A percentile compares a stretch with the other conserved stretches of the same genome.
phyloP scores from a whole-genome alignment of 2,888 invertebrate species.

The Caenorhabditis sulstoni region DNA sequence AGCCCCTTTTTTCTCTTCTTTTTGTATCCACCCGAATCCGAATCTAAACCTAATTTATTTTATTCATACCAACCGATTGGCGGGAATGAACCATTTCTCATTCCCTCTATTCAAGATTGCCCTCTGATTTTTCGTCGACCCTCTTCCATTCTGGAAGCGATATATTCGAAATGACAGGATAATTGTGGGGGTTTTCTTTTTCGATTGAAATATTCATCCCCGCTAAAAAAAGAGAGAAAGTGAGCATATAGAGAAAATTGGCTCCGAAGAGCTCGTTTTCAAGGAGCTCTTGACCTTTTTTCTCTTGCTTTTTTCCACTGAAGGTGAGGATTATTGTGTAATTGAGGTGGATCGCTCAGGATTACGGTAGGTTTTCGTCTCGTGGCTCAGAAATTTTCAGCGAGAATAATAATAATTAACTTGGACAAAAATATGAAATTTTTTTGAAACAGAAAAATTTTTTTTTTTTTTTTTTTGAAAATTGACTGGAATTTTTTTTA shows the following conservation, averaged over 20 bases:
- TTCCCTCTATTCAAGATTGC: constrained; percentile 12
- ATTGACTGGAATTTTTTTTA: too few species aligned
- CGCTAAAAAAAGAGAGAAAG: constrained; percentile 4
- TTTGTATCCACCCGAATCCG: too few species aligned
- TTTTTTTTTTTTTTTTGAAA: too few species aligned
- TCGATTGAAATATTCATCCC: not conserved
- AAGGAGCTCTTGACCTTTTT: not conserved
- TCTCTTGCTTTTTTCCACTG: not conserved
- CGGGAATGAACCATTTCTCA: constrained; percentile 32
- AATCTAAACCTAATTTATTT: constrained; percentile 47
- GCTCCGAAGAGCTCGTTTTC: not conserved
- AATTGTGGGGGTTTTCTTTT: constrained; percentile 32
- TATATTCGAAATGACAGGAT: constrained; percentile 50
- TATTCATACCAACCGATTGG: constrained; percentile 37
- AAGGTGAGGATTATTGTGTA: not conserved
- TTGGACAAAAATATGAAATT: too few species aligned
- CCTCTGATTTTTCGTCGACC: constrained; percentile 4
- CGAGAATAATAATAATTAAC: too few species aligned
- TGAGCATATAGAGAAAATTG: constrained; percentile 22
- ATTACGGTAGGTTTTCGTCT: constrained; percentile 1
- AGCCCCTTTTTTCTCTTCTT: constrained; percentile 15
- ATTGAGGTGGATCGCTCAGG: not conserved
- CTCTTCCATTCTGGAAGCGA: constrained; percentile 8
- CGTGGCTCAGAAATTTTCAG: too few species aligned
- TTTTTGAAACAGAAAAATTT: too few species aligned